These are phyloP conservation scores for Malurus elegans DNA, from an alignment of 2,113 vertebrate species.

Conservation along the genomic window DNA sequence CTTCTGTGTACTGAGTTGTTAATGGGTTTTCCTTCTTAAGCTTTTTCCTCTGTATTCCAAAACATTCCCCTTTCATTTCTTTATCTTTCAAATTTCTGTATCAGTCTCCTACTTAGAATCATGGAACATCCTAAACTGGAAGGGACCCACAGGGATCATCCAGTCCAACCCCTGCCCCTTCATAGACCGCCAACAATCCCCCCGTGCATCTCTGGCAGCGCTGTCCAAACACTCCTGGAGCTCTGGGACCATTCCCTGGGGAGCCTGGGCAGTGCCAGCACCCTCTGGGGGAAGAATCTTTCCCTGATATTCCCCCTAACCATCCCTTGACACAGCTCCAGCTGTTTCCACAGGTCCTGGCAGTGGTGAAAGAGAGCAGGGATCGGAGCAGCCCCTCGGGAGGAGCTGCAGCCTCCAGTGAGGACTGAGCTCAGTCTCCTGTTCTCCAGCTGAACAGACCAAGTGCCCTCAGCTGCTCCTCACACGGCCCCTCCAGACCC, in stretches of 20 bases:
- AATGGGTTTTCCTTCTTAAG: not conserved
- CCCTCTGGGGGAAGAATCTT: not conserved
- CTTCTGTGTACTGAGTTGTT: not conserved
- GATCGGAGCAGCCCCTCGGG: not conserved
- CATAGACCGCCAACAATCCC: not conserved
- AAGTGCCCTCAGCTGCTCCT: not conserved
- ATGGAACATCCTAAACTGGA: not conserved
- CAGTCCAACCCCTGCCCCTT: accelerated
- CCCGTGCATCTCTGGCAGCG: not conserved
- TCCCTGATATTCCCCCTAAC: accelerated
- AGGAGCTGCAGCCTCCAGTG: not conserved
- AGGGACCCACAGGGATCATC: accelerated
- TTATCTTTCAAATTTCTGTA: not conserved
- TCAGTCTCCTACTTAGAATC: not conserved
- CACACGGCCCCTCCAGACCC: not conserved
- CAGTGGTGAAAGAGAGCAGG: not conserved
- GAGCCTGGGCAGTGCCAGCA: not conserved
- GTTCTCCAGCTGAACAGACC: not conserved
- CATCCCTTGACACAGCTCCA: not conserved
- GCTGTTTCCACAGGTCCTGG: not conserved
- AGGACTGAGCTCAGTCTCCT: not conserved
- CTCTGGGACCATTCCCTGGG: not conserved
- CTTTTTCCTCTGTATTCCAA: not conserved
- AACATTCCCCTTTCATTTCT: not conserved
- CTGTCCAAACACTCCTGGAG: not conserved